Evolutionary conservation across 2,113 vertebrate genomes (phyloP).

Genomic region (Cyprinodon tularosa): DNA sequence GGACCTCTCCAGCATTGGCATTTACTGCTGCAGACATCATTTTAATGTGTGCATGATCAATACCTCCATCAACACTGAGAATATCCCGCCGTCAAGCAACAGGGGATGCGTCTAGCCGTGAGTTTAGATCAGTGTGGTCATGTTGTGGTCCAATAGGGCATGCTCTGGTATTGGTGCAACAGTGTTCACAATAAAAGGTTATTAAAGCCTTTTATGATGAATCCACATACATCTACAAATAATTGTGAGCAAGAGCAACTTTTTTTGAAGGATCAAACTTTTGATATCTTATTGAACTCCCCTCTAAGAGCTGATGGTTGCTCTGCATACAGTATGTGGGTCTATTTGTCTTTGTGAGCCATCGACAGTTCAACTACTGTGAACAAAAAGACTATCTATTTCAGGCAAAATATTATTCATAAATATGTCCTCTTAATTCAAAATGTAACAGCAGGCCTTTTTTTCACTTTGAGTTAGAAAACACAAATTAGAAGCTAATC

Average conservation of each 20-base stretch:
- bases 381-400: too few relatives aligned
- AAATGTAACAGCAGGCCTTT: too few relatives aligned
- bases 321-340: too few relatives aligned
- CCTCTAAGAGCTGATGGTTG: too few relatives aligned
- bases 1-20: constrained; percentile 83
- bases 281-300: too few relatives aligned
- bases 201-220: constrained; percentile 4
- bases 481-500: too few relatives aligned
- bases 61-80: constrained; percentile 85
- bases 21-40: constrained; percentile 87
- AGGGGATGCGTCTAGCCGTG: constrained; percentile 54
- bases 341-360: too few relatives aligned
- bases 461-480: too few relatives aligned
- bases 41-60: constrained; percentile 91
- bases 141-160: constrained; percentile 52
- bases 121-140: constrained; percentile 44
- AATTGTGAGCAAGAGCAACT: constrained; percentile 1
- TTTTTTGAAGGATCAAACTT: too few relatives aligned
- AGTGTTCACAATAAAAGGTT: background rate
- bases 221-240: background rate
- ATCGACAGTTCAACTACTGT: too few relatives aligned
- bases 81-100: constrained; percentile 82
- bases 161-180: constrained; percentile 2
- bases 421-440: too few relatives aligned
- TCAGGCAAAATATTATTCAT: too few relatives aligned